A percentile compares a stretch with the other conserved stretches of the same genome.
phyloP scores from a whole-genome alignment of 1,140 invertebrate species.

The Pseudomyrmex pallidus region DNA sequence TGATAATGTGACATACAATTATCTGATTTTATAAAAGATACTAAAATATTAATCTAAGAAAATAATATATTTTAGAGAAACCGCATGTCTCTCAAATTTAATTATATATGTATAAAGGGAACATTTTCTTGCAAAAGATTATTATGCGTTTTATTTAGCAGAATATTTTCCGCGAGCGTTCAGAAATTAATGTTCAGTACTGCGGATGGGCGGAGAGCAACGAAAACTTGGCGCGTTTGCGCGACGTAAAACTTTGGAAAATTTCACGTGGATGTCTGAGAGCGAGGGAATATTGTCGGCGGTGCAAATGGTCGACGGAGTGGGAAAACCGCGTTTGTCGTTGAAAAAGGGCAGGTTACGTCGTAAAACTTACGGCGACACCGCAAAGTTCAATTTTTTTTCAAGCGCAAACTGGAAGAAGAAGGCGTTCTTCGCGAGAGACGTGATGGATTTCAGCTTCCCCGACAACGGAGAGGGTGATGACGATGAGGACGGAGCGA shows the following conservation, averaged over 20 bases:
- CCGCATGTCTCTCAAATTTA: no score
- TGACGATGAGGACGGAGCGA: conserved; percentile 1
- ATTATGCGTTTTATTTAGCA: not conserved
- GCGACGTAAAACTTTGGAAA: conserved; percentile 35
- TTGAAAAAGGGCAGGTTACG: conserved; percentile 61
- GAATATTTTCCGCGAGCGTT: conserved; percentile 5
- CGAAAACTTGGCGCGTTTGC: conserved; percentile 19
- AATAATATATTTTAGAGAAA: not conserved
- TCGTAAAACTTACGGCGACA: conserved; percentile 57
- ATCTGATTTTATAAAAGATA: not conserved
- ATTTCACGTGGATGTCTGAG: conserved; percentile 21
- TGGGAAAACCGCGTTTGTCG: conserved; percentile 31
- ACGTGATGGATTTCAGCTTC: conserved; percentile 66
- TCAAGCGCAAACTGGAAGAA: conserved; percentile 54
- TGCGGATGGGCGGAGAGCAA: not conserved
- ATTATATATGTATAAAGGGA: no score
- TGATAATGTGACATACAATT: no score
- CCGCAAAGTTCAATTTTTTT: conserved; percentile 56
- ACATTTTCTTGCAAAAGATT: conserved; percentile 5
- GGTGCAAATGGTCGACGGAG: not conserved
- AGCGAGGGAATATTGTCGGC: not conserved
- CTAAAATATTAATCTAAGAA: not conserved
- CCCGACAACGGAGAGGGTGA: conserved; percentile 17
- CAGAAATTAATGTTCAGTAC: conserved; percentile 14
- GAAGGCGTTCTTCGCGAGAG: conserved; percentile 50